phyloP scores from a whole-genome alignment of 2,797 vertebrate genomes.

The Rhabdophis nuchalis region DNA sequence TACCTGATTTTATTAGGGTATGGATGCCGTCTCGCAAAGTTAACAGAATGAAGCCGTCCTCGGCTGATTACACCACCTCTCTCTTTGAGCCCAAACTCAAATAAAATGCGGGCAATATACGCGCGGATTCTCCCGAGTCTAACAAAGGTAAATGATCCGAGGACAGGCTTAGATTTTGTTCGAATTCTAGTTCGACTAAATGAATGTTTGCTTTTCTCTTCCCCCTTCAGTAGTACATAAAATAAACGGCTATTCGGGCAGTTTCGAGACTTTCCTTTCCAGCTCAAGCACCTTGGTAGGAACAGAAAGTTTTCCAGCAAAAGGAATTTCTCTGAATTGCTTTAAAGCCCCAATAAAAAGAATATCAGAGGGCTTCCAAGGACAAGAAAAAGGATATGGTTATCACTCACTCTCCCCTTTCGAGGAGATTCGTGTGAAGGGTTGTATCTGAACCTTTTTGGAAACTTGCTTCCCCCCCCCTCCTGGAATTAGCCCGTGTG shows the following conservation, averaged over 20 bases:
- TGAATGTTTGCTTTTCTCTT: background rate
- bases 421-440: background rate
- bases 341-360: background rate
- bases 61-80: background rate
- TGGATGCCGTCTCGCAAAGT: background rate
- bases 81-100: background rate
- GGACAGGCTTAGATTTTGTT: background rate
- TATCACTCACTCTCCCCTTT: too few relatives aligned
- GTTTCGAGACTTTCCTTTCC: background rate
- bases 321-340: background rate
- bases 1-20: background rate
- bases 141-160: background rate
- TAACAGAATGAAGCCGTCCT: background rate
- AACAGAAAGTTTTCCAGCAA: background rate
- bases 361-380: background rate
- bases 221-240: background rate
- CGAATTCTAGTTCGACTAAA: too few relatives aligned
- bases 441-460: background rate
- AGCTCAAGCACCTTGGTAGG: background rate
- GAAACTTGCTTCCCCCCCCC: background rate
- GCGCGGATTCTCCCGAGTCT: too few relatives aligned
- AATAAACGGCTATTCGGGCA: background rate
- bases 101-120: background rate
- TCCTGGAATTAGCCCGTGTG: background rate
- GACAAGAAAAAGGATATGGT: background rate